Percentiles rank a stretch among this genome's conserved stretches.
phyloP scores from a whole-genome alignment of 2,797 vertebrate species.

The Loris lydekkerianus region DNA sequence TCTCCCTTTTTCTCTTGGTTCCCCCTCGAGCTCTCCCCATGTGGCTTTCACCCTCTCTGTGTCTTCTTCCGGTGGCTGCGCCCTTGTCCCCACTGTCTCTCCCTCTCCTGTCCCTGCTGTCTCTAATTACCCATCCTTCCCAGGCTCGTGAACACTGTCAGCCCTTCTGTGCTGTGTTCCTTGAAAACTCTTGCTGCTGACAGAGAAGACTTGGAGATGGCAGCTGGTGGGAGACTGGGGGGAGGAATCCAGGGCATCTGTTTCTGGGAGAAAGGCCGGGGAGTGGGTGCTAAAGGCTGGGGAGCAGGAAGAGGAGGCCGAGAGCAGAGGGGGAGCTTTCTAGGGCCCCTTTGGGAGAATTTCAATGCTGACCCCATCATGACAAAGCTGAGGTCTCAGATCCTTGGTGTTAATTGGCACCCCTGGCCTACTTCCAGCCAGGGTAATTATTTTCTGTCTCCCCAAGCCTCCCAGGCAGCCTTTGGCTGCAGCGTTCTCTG shows the following conservation, averaged over 20 bases:
- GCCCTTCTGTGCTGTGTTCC: not conserved
- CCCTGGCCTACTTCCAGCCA: not conserved
- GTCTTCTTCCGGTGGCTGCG: accelerated
- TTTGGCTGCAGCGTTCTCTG: not conserved
- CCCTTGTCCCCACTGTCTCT: not conserved
- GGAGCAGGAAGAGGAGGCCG: not conserved
- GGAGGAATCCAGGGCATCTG: not conserved
- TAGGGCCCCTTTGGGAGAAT: not conserved
- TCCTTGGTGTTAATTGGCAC: no score
- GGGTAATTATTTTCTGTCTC: not conserved
- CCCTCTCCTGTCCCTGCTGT: not conserved
- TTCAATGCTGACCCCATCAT: not conserved
- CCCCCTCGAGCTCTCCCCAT: not conserved
- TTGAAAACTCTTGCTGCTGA: not conserved
- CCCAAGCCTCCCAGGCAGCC: not conserved
- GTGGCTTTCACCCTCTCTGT: not conserved
- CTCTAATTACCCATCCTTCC: not conserved
- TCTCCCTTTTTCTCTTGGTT: not conserved
- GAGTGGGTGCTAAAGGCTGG: not conserved
- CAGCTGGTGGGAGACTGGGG: no score
- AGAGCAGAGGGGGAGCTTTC: not conserved
- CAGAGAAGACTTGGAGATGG: not conserved
- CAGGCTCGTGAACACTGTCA: not conserved
- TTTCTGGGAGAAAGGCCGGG: not conserved
- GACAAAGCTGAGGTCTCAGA: not conserved